Evolutionary conservation across 2,888 invertebrate species (phyloP).

Genomic region (Eupelmus urozonus): DNA sequence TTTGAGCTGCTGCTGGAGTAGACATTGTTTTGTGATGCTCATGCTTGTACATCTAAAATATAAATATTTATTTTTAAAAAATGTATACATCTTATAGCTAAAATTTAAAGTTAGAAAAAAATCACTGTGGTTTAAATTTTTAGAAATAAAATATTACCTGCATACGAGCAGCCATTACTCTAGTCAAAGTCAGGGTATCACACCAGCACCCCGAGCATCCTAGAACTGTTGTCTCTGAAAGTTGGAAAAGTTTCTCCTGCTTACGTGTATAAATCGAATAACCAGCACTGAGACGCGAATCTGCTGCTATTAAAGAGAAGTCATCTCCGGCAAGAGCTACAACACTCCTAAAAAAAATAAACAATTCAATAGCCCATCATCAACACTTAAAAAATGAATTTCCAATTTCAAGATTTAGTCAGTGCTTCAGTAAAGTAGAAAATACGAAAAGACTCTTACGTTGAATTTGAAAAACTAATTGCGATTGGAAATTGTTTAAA

Average conservation of each 20-base stretch:
- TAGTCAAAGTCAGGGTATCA: slow-evolving; percentile 94
- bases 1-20: slow-evolving; percentile 95
- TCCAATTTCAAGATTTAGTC: background rate
- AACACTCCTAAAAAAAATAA: slow-evolving; percentile 84
- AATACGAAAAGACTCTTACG: background rate
- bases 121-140: no score
- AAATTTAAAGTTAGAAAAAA: background rate
- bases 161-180: slow-evolving; percentile 90
- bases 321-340: slow-evolving; percentile 97
- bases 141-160: slow-evolving; percentile 79
- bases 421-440: background rate
- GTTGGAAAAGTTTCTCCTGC: slow-evolving; percentile 90
- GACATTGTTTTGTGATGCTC: slow-evolving; percentile 96
- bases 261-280: slow-evolving; percentile 93
- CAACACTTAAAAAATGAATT: background rate
- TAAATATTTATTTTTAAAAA: slow-evolving; percentile 42
- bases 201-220: slow-evolving; percentile 99
- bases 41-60: slow-evolving; percentile 90
- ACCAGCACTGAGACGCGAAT: slow-evolving; percentile 94
- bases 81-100: background rate
- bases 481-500: no score
- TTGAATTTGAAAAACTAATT: no score
- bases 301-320: slow-evolving; percentile 96
- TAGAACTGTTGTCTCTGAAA: slow-evolving; percentile 91
- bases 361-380: background rate